A percentile compares a stretch with the other conserved stretches of the same genome.
Conservation (phyloP, 2,113 vertebrate species). For the Diadophis punctatus region DNA sequence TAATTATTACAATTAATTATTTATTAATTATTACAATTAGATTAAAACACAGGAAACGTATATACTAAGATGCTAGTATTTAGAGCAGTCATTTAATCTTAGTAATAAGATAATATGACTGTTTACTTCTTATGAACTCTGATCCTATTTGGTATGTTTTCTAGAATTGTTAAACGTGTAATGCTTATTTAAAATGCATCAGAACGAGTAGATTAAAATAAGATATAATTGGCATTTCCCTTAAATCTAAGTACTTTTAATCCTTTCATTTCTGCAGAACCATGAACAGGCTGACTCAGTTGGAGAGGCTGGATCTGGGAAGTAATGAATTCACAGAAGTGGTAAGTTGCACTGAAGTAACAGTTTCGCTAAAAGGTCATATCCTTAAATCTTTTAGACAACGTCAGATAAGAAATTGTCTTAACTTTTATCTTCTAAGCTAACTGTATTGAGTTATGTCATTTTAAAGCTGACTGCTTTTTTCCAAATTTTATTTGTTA, state of each 20-base stretch:
- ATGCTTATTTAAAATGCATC: conserved; percentile 5
- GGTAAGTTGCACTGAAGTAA: conserved; percentile 66
- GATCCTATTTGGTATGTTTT: neutral
- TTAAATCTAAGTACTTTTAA: conserved; percentile 49
- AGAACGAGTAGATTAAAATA: conserved; percentile 5
- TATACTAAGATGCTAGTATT: neutral
- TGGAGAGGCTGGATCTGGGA: conserved; percentile 96
- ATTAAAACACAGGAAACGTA: neutral
- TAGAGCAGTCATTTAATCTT: neutral
- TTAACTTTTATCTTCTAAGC: conserved; percentile 9
- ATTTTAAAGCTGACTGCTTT: neutral
- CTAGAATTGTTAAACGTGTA: neutral
- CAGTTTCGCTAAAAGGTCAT: conserved; percentile 19
- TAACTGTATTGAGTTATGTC: neutral
- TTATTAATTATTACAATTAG: neutral
- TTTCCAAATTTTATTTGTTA: neutral
- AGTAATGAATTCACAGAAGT: conserved; percentile 98
- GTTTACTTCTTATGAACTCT: neutral
- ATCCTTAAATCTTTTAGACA: conserved; percentile 40
- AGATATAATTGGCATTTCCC: conserved; percentile 12
- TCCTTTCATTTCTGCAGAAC: conserved; percentile 75
- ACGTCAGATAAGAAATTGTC: conserved; percentile 28
- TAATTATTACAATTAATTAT: too few relatives aligned
- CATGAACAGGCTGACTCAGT: conserved; percentile 93
- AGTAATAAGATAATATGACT: neutral